phyloP scores from a whole-genome alignment of 2,797 vertebrate genomes.

The Mareca penelope region DNA sequence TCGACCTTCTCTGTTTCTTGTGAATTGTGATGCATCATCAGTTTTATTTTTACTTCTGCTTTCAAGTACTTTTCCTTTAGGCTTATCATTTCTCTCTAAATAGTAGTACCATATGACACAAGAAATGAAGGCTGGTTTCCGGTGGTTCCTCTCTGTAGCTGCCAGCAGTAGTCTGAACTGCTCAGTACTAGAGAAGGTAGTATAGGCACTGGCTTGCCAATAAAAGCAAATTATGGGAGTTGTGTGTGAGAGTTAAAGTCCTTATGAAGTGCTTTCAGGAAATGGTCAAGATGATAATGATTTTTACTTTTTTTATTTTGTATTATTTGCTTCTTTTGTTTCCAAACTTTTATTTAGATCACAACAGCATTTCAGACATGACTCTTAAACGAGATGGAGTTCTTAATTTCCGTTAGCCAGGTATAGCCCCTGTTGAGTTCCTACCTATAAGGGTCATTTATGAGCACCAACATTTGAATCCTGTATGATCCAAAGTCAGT shows the following conservation, averaged over 20 bases:
- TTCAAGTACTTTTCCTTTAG: slow-evolving; percentile 27
- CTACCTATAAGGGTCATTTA: not conserved
- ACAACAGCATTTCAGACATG: not conserved
- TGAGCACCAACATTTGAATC: not conserved
- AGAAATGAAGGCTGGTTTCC: not conserved
- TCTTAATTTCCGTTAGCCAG: not conserved
- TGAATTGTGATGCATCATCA: not conserved
- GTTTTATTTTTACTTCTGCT: slow-evolving; percentile 59
- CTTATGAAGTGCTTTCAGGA: not conserved
- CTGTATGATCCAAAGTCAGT: not conserved
- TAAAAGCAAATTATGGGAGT: not conserved
- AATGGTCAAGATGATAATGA: not conserved
- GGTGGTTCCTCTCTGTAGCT: not conserved
- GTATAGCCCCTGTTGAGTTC: not conserved
- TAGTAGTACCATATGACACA: slow-evolving; percentile 9
- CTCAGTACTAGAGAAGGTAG: not conserved
- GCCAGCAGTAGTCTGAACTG: not conserved
- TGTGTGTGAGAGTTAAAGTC: not conserved
- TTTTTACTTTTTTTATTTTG: not conserved
- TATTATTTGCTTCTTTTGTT: not conserved
- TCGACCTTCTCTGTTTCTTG: not conserved
- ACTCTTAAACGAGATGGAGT: not conserved
- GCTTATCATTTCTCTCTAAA: slow-evolving; percentile 45
- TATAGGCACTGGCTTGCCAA: not conserved
- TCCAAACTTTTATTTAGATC: not conserved